These are phyloP conservation scores for Phoxinus dragarum DNA, from an alignment of 2,797 vertebrate genomes.

Conservation along the genomic window DNA sequence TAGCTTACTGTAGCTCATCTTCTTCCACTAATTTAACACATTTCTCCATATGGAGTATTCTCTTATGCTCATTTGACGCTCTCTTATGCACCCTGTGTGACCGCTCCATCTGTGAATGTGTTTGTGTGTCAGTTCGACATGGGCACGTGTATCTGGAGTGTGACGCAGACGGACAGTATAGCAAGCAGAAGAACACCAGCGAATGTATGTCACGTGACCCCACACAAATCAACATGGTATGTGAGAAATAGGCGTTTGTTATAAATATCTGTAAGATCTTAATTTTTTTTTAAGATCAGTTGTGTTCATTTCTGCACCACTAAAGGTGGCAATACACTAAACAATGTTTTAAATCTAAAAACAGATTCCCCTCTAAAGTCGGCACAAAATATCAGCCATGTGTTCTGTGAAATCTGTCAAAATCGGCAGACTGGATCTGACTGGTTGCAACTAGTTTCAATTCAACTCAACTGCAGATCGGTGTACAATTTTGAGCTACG, in stretches of 20 bases:
- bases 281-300: background rate
- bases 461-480: background rate
- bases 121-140: conserved; percentile 81
- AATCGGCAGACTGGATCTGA: background rate
- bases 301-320: background rate
- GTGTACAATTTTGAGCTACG: background rate
- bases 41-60: background rate
- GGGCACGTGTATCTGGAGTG: conserved; percentile 88
- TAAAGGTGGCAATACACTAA: background rate
- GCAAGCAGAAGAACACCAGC: conserved; percentile 76
- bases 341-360: background rate
- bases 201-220: conserved; percentile 77
- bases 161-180: conserved; percentile 87
- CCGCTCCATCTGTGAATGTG: background rate
- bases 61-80: background rate
- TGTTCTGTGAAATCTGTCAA: background rate
- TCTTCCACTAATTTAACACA: background rate
- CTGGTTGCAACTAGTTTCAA: background rate
- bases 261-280: background rate
- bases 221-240: conserved; percentile 64
- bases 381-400: background rate
- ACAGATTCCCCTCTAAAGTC: background rate
- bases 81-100: background rate
- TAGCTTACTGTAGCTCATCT: background rate
- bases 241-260: background rate